Evolutionary conservation across 2,797 vertebrate genomes (phyloP).

Genomic region (Selene dorsalis): DNA sequence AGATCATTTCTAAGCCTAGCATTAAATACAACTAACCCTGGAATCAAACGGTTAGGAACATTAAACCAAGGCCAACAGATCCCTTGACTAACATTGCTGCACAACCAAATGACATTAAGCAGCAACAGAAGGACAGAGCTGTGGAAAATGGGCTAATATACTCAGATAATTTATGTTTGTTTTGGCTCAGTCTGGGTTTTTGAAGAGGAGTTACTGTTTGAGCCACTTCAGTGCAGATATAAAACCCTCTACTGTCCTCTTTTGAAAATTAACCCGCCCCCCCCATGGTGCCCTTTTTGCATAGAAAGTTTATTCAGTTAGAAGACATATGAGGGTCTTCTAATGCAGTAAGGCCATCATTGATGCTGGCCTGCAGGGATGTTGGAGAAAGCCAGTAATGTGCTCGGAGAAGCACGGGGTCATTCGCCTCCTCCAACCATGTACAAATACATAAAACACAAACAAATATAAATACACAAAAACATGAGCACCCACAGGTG

Average conservation of each 20-base stretch:
- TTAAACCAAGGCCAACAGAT: conserved; percentile 30
- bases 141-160: conserved; percentile 67
- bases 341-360: neutral
- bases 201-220: conserved; percentile 70
- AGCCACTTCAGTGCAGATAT: conserved; percentile 60
- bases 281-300: conserved; percentile 56
- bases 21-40: conserved; percentile 35
- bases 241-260: conserved; percentile 58
- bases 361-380: neutral
- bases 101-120: conserved; percentile 36
- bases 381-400: neutral
- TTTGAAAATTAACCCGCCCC: conserved; percentile 55
- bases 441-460: conserved; percentile 9
- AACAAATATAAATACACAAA: neutral
- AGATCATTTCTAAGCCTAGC: neutral
- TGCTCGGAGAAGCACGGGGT: neutral
- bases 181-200: conserved; percentile 64
- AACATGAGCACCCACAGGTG: conserved; percentile 8
- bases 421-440: conserved; percentile 14
- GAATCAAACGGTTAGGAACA: conserved; percentile 31
- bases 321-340: conserved; percentile 16
- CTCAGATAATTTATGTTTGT: conserved; percentile 70
- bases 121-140: conserved; percentile 45
- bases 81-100: conserved; percentile 24
- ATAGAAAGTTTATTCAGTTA: conserved; percentile 51